phyloP scores from a whole-genome alignment of 2,113 vertebrate species.

The Phasianus colchicus region DNA sequence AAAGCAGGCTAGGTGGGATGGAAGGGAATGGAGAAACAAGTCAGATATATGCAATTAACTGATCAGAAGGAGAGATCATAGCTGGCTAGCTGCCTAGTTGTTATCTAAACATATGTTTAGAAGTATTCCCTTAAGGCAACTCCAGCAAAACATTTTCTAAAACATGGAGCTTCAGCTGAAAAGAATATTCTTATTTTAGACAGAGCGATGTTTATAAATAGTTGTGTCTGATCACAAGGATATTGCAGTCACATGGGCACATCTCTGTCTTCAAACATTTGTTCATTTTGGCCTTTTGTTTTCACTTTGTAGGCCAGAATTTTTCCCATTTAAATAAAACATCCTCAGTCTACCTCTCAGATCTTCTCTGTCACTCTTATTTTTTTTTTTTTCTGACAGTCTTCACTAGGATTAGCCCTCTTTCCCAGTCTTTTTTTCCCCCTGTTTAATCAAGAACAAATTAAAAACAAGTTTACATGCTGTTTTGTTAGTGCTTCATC shows the following conservation, averaged over 20 bases:
- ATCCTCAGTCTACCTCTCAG: neutral
- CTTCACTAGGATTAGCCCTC: neutral
- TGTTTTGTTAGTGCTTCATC: neutral
- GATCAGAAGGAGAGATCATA: neutral
- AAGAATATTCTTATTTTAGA: neutral
- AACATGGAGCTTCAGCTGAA: neutral
- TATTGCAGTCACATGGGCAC: neutral
- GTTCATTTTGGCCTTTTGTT: neutral
- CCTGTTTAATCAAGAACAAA: neutral
- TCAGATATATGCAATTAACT: neutral
- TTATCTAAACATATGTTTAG: slow-evolving; percentile 32
- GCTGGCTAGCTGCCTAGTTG: neutral
- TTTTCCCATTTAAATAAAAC: neutral
- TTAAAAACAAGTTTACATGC: neutral
- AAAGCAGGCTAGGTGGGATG: neutral
- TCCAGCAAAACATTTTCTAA: slow-evolving; percentile 9
- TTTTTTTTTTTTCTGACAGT: neutral
- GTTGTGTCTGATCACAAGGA: neutral
- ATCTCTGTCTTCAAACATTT: neutral
- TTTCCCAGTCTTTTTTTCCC: neutral
- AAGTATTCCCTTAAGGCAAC: neutral
- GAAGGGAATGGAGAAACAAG: neutral
- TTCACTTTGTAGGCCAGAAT: neutral
- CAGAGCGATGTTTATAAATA: neutral
- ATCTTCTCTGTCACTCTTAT: neutral